Conservation (phyloP, 2,113 vertebrate genomes). For the Opisthocomus hoazin region DNA sequence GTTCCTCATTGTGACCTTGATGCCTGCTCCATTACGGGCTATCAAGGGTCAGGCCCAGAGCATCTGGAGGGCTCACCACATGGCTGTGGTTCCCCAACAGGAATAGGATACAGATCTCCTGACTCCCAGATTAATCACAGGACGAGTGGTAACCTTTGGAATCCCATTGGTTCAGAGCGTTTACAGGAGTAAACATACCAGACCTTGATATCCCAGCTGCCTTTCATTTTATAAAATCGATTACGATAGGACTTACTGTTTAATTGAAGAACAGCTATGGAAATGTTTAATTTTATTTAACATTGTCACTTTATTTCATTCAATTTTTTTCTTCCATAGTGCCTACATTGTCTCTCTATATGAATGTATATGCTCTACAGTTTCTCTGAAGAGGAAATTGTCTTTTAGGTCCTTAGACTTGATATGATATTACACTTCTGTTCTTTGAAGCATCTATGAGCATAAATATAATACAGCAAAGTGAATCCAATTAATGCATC, state of each 20-base stretch:
- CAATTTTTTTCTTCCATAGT: background rate
- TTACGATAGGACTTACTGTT: background rate
- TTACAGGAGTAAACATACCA: background rate
- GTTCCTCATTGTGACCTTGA: too few relatives aligned
- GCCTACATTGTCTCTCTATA: background rate
- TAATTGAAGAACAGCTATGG: background rate
- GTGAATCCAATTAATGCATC: background rate
- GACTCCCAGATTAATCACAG: background rate
- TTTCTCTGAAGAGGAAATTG: background rate
- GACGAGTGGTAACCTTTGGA: background rate
- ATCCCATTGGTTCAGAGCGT: background rate
- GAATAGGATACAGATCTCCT: background rate
- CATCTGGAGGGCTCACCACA: too few relatives aligned
- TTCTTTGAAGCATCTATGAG: background rate
- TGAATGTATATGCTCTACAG: background rate
- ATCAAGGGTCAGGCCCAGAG: too few relatives aligned
- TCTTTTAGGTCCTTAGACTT: background rate
- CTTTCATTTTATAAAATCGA: background rate
- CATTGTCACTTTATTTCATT: background rate
- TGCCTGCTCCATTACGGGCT: too few relatives aligned
- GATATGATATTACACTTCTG: background rate
- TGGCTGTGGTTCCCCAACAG: too few relatives aligned
- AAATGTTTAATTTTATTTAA: background rate
- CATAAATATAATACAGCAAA: background rate
- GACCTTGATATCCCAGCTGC: background rate